These are phyloP conservation scores for Enteromius argenteus DNA, from an alignment of 2,797 vertebrate species.

Conservation along the genomic window DNA sequence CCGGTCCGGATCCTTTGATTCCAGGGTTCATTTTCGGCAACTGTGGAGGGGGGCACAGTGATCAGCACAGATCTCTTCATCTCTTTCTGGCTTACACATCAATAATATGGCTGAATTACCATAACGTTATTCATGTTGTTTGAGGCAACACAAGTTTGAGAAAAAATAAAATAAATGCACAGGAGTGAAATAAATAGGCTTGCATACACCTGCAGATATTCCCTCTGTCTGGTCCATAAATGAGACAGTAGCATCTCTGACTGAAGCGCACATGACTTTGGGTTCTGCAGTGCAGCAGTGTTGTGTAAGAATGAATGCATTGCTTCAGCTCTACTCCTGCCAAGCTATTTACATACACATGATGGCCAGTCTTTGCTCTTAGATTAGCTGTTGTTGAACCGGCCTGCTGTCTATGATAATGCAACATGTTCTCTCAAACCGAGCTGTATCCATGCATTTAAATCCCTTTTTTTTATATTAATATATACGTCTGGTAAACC, in stretches of 20 bases:
- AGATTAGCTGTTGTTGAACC: slow-evolving; percentile 60
- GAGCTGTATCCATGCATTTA: slow-evolving; percentile 13
- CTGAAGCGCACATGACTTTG: slow-evolving; percentile 62
- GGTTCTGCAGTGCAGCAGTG: slow-evolving; percentile 67
- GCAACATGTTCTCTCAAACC: slow-evolving; percentile 20
- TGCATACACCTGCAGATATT: slow-evolving; percentile 71
- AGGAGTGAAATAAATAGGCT: slow-evolving; percentile 71
- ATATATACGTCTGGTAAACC: not conserved
- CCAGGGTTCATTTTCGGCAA: slow-evolving; percentile 58
- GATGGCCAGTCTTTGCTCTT: slow-evolving; percentile 59
- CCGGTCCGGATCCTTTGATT: slow-evolving; percentile 66
- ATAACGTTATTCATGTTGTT: slow-evolving; percentile 64
- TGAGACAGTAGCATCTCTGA: slow-evolving; percentile 70
- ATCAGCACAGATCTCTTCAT: slow-evolving; percentile 65
- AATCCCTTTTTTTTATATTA: slow-evolving; percentile 6
- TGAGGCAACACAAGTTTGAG: slow-evolving; percentile 53
- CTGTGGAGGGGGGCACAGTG: slow-evolving; percentile 55
- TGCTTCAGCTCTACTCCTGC: slow-evolving; percentile 59
- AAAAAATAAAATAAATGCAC: slow-evolving; percentile 54
- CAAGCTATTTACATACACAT: slow-evolving; percentile 58
- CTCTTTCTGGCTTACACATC: slow-evolving; percentile 60
- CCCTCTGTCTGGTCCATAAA: slow-evolving; percentile 71
- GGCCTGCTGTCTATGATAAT: slow-evolving; percentile 60
- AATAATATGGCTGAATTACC: slow-evolving; percentile 62
- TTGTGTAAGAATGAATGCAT: slow-evolving; percentile 73